Evolutionary conservation across 2,113 vertebrate species (phyloP).

Genomic region (Mungos mungo): DNA sequence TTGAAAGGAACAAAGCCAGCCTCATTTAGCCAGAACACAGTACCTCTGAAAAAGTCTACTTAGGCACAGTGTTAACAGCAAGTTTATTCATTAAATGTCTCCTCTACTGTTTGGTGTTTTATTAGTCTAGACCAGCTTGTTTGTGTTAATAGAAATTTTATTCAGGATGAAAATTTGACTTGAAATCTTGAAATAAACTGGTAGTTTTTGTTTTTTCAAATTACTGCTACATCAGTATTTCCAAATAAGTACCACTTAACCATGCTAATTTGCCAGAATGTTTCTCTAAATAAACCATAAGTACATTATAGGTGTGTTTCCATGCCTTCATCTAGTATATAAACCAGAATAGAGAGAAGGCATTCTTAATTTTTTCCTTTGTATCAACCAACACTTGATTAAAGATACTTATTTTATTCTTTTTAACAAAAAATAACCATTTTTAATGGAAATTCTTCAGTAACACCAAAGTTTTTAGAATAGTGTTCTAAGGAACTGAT

Average conservation of each 20-base stretch:
- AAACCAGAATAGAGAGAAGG: not conserved
- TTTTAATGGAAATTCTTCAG: not conserved
- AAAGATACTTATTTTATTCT: constrained; percentile 10
- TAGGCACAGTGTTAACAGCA: not conserved
- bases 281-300: not conserved
- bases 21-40: not conserved
- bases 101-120: not conserved
- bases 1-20: constrained; percentile 16
- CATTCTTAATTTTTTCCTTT: constrained; percentile 7
- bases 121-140: not conserved
- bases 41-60: not conserved
- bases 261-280: not conserved
- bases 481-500: not conserved
- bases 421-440: not conserved
- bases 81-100: not conserved
- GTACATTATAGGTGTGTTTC: not conserved
- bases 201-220: not conserved
- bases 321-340: not conserved
- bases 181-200: not conserved
- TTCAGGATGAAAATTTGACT: constrained; percentile 6
- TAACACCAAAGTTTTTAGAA: not conserved
- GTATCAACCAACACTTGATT: not conserved
- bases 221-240: not conserved
- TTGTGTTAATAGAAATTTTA: constrained; percentile 16
- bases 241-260: not conserved